Evolutionary conservation across 2,797 vertebrate genomes (phyloP).

Genomic region (Hipposideros larvatus): DNA sequence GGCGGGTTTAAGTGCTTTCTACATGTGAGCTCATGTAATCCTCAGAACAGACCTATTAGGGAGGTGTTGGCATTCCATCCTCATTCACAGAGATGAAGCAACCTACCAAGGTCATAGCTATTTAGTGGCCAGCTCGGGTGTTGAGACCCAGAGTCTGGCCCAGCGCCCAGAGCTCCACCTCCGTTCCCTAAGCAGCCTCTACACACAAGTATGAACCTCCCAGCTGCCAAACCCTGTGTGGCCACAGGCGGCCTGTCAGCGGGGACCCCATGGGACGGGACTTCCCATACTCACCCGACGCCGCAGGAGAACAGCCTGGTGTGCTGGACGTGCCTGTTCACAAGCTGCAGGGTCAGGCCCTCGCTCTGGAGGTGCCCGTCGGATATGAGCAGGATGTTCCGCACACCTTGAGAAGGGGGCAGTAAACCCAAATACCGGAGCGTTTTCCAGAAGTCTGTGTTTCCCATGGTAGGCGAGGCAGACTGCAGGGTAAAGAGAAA

Average conservation of each 20-base stretch:
- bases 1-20: not conserved
- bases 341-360: slow-evolving; percentile 88
- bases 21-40: not conserved
- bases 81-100: not conserved
- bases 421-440: slow-evolving; percentile 91
- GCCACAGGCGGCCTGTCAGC: too few relatives aligned
- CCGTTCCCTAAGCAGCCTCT: not conserved
- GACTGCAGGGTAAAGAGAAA: slow-evolving; percentile 81
- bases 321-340: slow-evolving; percentile 88
- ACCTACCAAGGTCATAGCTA: not conserved
- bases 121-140: not conserved
- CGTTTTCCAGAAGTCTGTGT: slow-evolving; percentile 94
- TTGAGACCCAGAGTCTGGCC: not conserved
- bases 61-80: not conserved
- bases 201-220: not conserved
- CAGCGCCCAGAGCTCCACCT: not conserved
- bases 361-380: slow-evolving; percentile 94
- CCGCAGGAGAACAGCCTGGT: slow-evolving; percentile 93
- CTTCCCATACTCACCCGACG: slow-evolving; percentile 88
- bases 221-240: not conserved
- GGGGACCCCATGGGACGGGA: too few relatives aligned
- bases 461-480: slow-evolving; percentile 89
- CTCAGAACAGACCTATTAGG: not conserved
- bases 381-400: slow-evolving; percentile 93
- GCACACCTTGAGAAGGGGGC: slow-evolving; percentile 88